Evolutionary conservation across 2,113 vertebrate genomes (phyloP), one percentile per base, ranked within the genome.

Genomic region (Alethe diademata): DNA sequence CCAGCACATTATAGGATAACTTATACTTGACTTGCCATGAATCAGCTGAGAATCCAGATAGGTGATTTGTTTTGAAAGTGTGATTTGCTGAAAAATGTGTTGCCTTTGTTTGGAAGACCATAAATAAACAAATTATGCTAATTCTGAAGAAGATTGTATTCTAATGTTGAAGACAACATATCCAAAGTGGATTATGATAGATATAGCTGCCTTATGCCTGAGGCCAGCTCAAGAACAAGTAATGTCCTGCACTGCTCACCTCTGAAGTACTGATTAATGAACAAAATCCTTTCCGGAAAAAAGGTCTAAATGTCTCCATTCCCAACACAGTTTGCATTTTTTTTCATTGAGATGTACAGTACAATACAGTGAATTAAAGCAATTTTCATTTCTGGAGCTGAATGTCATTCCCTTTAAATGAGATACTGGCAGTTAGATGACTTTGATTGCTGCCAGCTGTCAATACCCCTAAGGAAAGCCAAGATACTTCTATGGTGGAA

Each of bases 361-460:
- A 69, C 36, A 58, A 58, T 91, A 74, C 38, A 69, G 61, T 92
- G 69, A 86, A 88, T 90, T 93, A 80, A 93, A 93, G 53, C 45
- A 36, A 75, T 84, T 93, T 93, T 84, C 36, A 84, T n/a, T 90
- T 95, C 70, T 86, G 36, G 95, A 92, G 75, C 81, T 86, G 88
- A 86, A 90, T 95, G 92, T 84, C 92, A 94, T 91, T 95, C 72
- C 54, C 65, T 88, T 91, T 84, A 93, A 78, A 92, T 90, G 88
- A 84, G 86, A 42, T 67, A 19, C 57, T 94, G 82, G 72, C 75
- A 88, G 90, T 92, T 74, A 84, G 88, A 92, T 88, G 72, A 35
- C 40, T 96, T 92, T 96, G 78, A 96, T 93, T 96, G 88, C 88
- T 96, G 86, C 93, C 95, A 96, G 90, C 88, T 96, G 94, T 92